phyloP scores from a whole-genome alignment of 2,797 vertebrate genomes.

The Numenius phaeopus region DNA sequence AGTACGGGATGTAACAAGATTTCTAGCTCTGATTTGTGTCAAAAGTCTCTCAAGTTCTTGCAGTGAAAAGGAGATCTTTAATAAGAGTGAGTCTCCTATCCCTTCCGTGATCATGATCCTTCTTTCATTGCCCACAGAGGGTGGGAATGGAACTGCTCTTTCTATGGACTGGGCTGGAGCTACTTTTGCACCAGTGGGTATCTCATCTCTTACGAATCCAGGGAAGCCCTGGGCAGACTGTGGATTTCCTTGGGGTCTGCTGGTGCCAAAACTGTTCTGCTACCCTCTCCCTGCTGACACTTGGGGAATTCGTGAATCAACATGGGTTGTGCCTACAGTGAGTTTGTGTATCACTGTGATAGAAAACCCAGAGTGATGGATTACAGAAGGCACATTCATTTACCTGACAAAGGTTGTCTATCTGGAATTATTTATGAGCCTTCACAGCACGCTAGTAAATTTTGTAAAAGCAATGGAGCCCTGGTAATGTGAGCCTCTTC shows the following conservation, averaged over 20 bases:
- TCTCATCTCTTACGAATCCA: not conserved
- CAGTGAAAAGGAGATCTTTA: not conserved
- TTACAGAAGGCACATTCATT: slow-evolving; percentile 40
- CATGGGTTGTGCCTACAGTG: not conserved
- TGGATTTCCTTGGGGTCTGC: not conserved
- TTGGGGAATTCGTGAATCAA: not conserved
- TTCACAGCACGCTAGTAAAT: slow-evolving; percentile 49
- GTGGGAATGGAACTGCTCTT: not conserved
- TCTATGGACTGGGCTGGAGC: not conserved
- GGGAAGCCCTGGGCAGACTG: not conserved
- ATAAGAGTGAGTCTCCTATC: not conserved
- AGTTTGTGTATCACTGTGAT: not conserved
- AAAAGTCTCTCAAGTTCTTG: not conserved
- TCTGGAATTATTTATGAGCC: slow-evolving; percentile 63
- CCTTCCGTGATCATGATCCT: not conserved
- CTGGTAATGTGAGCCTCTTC: slow-evolving; percentile 43
- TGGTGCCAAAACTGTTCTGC: not conserved
- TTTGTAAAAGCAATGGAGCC: slow-evolving; percentile 55
- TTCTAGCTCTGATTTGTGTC: not conserved
- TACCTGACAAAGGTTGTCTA: slow-evolving; percentile 57
- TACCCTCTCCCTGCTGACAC: not conserved
- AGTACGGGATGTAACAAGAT: not conserved
- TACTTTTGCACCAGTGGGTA: not conserved
- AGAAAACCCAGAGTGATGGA: not conserved
- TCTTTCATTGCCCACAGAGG: not conserved